Evolutionary conservation across 2,888 invertebrate genomes (phyloP), one percentile per base, ranked within the genome.

Genomic region (Tricholauxania praeusta): DNA sequence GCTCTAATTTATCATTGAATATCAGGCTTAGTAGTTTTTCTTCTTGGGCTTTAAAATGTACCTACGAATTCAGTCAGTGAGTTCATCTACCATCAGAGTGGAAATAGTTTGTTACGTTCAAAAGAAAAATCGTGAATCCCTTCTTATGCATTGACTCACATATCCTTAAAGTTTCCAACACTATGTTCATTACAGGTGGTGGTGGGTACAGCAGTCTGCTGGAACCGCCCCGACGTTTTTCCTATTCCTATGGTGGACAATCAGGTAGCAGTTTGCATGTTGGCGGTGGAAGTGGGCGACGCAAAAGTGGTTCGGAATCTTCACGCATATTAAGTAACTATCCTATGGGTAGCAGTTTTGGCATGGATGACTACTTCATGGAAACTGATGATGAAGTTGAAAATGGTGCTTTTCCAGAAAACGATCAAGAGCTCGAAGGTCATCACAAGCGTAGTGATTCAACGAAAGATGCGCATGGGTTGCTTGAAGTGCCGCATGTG

Each of bases 131-230:
- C 28, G 3, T 28, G 28, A 28, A 28, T 28, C 4, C 3, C 28
- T 28, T 28, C 2, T 28, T 3, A 4, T 28, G 4, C 28, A 28
- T 28, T 28, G 28, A 28, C 4, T 28, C 4, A 0, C 4, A 4
- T 28, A 28, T 28, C 28, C 28, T 28, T 4, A 28, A 28, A 7
- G 19, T 17, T 65, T n/a, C 28, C 28, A 17, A 48, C 15, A 32
- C 17, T 59, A 65, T 51, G 17, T 51, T n/a, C n/a, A n/a, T n/a
- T 72, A 7, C 63, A 73, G 75, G 83, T 67, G 91, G 91, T 7
- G 91, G 91, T 17, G 93, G 93, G 73, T 94, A 93, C 77, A 93
- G 92, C 79, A 90, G 93, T 80, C 84, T 94, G 71, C 87, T 93
- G 78, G 92, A 93, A 72, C 91, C 93, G 47, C 90, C 91, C 19